These are phyloP conservation scores for Drosophila meridionalis DNA, from an alignment of 2,888 invertebrate species.

Conservation along the genomic window DNA sequence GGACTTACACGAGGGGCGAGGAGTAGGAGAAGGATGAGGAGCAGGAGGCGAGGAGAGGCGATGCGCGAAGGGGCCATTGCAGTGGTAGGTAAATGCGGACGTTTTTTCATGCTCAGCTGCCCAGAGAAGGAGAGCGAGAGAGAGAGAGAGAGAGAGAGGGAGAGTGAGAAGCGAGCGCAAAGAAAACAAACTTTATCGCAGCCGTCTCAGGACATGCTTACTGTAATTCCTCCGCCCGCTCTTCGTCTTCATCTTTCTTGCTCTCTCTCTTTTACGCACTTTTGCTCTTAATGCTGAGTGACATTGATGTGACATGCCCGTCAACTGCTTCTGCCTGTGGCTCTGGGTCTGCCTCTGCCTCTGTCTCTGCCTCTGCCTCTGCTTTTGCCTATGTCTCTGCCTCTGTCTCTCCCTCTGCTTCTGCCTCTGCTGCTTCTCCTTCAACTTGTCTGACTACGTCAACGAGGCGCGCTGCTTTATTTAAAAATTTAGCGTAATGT, in stretches of 20 bases:
- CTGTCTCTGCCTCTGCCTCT: background rate
- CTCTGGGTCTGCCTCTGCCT: slow-evolving; percentile 1
- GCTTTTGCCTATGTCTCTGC: background rate
- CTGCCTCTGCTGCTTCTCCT: background rate
- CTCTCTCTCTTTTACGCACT: slow-evolving; percentile 17
- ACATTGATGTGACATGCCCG: slow-evolving; percentile 81
- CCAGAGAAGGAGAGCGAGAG: slow-evolving; percentile 5
- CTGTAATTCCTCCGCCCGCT: slow-evolving; percentile 25
- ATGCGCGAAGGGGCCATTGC: background rate
- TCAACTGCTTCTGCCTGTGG: slow-evolving; percentile 49
- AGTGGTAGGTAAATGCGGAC: slow-evolving; percentile 42
- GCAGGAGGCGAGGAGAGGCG: too few species aligned
- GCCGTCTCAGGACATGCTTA: slow-evolving; percentile 67
- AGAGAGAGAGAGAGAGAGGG: slow-evolving; percentile 10
- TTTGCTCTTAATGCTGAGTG: slow-evolving; percentile 78
- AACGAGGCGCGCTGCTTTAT: slow-evolving; percentile 62
- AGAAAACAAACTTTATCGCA: slow-evolving; percentile 67
- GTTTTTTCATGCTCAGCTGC: slow-evolving; percentile 68
- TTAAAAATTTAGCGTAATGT: slow-evolving; percentile 72
- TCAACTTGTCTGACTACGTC: slow-evolving; percentile 20
- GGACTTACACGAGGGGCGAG: slow-evolving; percentile 10
- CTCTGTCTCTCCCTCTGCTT: background rate
- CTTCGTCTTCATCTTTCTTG: background rate
- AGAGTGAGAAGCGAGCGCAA: slow-evolving; percentile 18
- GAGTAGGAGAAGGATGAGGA: background rate